Percentiles rank a stretch among this genome's conserved stretches.
phyloP scores from a whole-genome alignment of 2,888 invertebrate genomes.

The Meliscaeva auricollis region DNA sequence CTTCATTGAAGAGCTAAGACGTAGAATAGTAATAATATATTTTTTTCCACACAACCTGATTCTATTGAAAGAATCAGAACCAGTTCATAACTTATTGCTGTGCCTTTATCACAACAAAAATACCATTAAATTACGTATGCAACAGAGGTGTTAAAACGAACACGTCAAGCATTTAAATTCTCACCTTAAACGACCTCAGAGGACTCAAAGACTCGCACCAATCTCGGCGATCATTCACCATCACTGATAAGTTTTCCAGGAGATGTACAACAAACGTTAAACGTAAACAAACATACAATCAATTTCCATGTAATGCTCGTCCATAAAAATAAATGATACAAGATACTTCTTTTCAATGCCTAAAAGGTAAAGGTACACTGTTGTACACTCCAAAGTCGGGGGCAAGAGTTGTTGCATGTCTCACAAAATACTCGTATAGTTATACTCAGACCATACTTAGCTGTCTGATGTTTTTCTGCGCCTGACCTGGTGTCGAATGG shows the following conservation, averaged over 20 bases:
- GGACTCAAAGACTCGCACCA: conserved; percentile 9
- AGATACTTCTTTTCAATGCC: background rate
- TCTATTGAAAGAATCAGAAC: conserved; percentile 57
- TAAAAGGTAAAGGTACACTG: background rate
- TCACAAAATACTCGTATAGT: background rate
- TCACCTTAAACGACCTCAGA: conserved; percentile 54
- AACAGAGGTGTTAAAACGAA: conserved; percentile 72
- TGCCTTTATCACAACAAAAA: conserved; percentile 23
- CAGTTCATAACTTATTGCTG: conserved; percentile 65
- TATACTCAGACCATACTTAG: background rate
- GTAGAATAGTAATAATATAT: too few relatives aligned
- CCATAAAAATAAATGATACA: conserved; percentile 54
- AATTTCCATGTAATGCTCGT: conserved; percentile 65
- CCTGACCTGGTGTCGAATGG: conserved; percentile 40
- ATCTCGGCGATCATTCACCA: conserved; percentile 57
- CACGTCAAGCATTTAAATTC: conserved; percentile 75
- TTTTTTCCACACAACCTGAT: background rate
- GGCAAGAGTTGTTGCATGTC: background rate
- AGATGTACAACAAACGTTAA: conserved; percentile 9
- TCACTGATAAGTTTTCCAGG: conserved; percentile 61
- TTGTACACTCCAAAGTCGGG: background rate
- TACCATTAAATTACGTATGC: conserved; percentile 73
- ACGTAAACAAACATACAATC: conserved; percentile 33
- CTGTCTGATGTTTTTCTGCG: background rate
- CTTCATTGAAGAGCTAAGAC: too few relatives aligned